Conservation (phyloP, 2,113 vertebrate genomes). For the Apaloderma vittatum region DNA sequence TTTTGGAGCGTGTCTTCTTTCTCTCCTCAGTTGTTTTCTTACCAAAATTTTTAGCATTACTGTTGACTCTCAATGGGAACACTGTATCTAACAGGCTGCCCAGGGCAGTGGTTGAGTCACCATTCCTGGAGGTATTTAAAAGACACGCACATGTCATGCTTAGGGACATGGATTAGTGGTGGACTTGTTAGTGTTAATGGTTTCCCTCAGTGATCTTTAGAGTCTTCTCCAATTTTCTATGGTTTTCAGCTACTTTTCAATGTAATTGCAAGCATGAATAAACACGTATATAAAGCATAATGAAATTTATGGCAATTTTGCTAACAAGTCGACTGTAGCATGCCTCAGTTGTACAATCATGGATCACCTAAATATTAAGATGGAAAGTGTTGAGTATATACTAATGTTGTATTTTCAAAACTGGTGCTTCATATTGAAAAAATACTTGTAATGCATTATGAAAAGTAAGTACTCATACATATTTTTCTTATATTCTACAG, state of each 20-base stretch:
- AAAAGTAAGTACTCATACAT: background rate
- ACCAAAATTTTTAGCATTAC: background rate
- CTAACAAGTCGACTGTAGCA: background rate
- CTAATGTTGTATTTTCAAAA: background rate
- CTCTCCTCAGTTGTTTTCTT: background rate
- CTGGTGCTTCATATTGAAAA: background rate
- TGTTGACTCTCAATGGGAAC: background rate
- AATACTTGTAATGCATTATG: background rate
- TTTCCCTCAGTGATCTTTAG: background rate
- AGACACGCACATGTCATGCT: accelerated
- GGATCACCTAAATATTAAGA: background rate
- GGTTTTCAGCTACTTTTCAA: background rate
- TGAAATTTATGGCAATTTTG: background rate
- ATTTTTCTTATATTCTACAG: background rate
- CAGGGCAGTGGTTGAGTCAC: no score
- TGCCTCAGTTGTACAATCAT: background rate
- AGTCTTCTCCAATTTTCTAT: background rate
- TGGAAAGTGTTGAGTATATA: background rate
- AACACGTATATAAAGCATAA: background rate
- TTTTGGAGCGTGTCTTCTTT: background rate
- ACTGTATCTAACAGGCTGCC: background rate
- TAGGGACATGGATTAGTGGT: background rate
- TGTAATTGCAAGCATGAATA: background rate
- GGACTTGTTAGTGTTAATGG: accelerated
- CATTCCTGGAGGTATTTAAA: background rate